Conservation (phyloP, 2,113 vertebrate genomes). For the Ibidorhyncha struthersii region DNA sequence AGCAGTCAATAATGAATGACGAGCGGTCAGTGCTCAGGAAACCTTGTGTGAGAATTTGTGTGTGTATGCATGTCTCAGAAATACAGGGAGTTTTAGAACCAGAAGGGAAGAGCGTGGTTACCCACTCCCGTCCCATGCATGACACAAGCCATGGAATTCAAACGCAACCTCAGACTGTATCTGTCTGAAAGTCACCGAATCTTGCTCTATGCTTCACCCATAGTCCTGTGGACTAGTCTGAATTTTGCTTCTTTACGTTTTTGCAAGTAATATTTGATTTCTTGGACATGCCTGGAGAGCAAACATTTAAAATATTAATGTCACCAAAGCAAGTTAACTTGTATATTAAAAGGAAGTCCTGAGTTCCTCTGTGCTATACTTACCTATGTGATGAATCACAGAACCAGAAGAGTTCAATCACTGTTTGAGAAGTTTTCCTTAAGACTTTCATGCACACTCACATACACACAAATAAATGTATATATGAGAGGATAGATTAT, state of each 20-base stretch:
- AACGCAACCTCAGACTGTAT: background rate
- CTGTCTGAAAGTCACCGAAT: background rate
- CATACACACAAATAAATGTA: background rate
- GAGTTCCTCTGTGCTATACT: background rate
- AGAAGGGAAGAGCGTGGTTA: background rate
- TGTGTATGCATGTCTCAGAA: rapidly evolving
- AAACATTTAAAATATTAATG: background rate
- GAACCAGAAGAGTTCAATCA: background rate
- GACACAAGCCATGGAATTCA: background rate
- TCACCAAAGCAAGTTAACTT: background rate
- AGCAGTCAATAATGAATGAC: background rate
- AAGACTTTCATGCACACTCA: background rate
- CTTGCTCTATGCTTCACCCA: background rate
- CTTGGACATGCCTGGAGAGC: background rate
- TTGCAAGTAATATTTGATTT: background rate
- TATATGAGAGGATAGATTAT: background rate
- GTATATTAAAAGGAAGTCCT: background rate
- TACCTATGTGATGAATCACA: background rate
- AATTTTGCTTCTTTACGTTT: background rate
- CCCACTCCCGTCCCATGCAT: too few relatives aligned
- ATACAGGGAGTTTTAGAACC: background rate
- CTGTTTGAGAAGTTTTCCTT: background rate
- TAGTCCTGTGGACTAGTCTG: background rate
- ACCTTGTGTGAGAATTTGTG: background rate
- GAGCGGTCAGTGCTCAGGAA: background rate